A percentile compares a stretch with the other conserved stretches of the same genome.
phyloP scores from a whole-genome alignment of 2,797 vertebrate genomes.

The Malacoctenus gilli region DNA sequence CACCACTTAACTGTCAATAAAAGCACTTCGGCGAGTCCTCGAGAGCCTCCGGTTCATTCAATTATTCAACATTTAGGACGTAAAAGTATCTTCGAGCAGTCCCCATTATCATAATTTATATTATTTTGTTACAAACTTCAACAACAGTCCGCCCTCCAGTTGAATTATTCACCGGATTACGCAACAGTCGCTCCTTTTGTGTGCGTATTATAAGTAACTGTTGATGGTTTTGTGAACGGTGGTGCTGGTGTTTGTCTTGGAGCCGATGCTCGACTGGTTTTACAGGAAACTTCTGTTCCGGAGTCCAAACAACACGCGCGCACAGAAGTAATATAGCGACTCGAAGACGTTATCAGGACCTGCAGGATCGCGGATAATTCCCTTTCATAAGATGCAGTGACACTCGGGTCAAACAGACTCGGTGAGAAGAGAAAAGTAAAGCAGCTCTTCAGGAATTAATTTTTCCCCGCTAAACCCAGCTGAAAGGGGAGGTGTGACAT shows the following conservation, averaged over 20 bases:
- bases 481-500: no score
- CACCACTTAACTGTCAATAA: conserved; percentile 30
- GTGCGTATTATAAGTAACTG: neutral
- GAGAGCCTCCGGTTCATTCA: conserved; percentile 12
- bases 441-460: neutral
- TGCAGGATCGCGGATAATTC: neutral
- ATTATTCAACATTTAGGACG: conserved; percentile 22
- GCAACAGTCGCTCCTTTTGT: neutral
- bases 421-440: neutral
- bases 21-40: conserved; percentile 19
- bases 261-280: conserved; percentile 5
- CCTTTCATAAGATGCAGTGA: neutral
- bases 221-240: no score
- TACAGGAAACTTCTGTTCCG: conserved; percentile 27
- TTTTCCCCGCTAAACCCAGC: neutral
- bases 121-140: no score
- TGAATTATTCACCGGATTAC: neutral
- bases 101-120: conserved; percentile 4
- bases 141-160: neutral
- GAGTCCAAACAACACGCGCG: conserved; percentile 30
- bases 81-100: conserved; percentile 8
- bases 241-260: conserved; percentile 5
- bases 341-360: neutral
- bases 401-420: neutral
- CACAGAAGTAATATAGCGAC: conserved; percentile 21